Conservation (phyloP, 2,797 vertebrate species). For the Staurois parvus region DNA sequence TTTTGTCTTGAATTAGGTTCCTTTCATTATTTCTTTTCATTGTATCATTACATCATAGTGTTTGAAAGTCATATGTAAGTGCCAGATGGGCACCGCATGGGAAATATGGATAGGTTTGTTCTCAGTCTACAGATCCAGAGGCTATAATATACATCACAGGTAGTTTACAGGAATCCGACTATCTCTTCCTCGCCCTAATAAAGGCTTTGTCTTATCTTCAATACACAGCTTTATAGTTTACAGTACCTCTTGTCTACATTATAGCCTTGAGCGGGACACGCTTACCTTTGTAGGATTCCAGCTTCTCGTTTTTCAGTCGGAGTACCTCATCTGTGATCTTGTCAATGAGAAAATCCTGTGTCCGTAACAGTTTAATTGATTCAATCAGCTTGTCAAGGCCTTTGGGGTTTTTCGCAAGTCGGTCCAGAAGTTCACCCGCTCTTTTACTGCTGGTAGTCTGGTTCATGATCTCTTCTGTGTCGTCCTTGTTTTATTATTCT, state of each 20-base stretch:
- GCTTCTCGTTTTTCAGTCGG: conserved; percentile 88
- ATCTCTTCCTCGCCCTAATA: too few species aligned
- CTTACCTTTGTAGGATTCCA: conserved; percentile 88
- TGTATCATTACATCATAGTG: too few species aligned
- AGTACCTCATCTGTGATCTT: conserved; percentile 96
- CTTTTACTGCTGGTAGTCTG: conserved; percentile 86
- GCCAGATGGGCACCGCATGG: too few species aligned
- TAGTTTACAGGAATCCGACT: too few species aligned
- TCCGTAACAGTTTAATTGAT: conserved; percentile 87
- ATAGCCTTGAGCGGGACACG: not conserved
- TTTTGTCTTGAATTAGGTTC: too few species aligned
- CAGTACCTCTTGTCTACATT: not conserved
- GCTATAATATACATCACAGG: too few species aligned
- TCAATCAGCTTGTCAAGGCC: conserved; percentile 90
- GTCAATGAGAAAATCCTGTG: conserved; percentile 91
- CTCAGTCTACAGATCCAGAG: too few species aligned
- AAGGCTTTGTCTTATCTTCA: too few species aligned
- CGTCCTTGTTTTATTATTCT: conserved; percentile 92
- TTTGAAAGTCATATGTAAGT: too few species aligned
- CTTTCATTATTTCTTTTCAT: too few species aligned
- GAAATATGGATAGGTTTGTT: too few species aligned
- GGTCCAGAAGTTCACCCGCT: conserved; percentile 88
- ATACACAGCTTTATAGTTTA: too few species aligned
- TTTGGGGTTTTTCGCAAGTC: conserved; percentile 90
- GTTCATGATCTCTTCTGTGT: conserved; percentile 93